Conservation (phyloP, 1,140 invertebrate species). For the Philopotamus ludificatus region DNA sequence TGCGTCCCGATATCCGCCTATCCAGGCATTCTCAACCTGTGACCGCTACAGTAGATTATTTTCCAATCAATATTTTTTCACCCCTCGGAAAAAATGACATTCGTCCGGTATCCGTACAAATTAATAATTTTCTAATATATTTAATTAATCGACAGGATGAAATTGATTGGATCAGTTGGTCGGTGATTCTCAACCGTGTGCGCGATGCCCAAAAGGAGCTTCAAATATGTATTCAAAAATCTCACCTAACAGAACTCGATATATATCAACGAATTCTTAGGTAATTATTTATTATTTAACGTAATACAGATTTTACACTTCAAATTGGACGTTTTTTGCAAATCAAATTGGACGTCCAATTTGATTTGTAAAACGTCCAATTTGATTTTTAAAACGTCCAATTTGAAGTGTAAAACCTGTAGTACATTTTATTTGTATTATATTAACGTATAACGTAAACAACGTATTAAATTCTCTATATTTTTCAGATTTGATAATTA, state of each 20-base stretch:
- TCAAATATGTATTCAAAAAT: constrained; percentile 96
- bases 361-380: not conserved
- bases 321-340: not conserved
- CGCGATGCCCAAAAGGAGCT: constrained; percentile 89
- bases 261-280: constrained; percentile 96
- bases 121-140: too few species aligned
- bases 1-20: too few species aligned
- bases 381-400: not conserved
- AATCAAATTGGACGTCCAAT: not conserved
- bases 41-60: too few species aligned
- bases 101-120: too few species aligned
- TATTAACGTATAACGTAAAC: too few species aligned
- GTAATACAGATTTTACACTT: constrained; percentile 4
- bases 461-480: not conserved
- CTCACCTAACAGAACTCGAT: constrained; percentile 91
- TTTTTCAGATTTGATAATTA: constrained; percentile 87
- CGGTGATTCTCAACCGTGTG: constrained; percentile 84
- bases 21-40: too few species aligned
- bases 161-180: constrained; percentile 91
- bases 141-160: too few species aligned
- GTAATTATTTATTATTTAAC: constrained; percentile 47
- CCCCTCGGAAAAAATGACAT: too few species aligned
- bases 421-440: not conserved
- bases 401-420: not conserved
- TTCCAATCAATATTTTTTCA: too few species aligned